These are phyloP conservation scores for Cremastobaeus sp. DNA, from an alignment of 2,888 invertebrate species.

Conservation along the genomic window DNA sequence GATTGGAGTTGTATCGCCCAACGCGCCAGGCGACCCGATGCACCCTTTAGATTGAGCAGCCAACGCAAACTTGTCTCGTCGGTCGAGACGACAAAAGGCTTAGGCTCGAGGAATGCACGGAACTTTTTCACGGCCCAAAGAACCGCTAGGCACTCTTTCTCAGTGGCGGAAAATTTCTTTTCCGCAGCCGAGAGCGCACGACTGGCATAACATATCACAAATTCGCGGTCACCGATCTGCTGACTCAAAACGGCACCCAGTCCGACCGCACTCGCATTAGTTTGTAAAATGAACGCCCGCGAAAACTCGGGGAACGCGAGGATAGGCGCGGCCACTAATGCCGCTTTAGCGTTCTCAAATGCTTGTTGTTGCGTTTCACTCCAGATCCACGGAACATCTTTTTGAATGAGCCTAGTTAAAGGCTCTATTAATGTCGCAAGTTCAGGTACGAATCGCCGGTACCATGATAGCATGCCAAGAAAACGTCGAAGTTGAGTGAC, in stretches of 20 bases:
- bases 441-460: no score
- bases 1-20: constrained; percentile 4
- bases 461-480: no score
- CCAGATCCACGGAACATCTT: neutral
- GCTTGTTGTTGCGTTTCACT: neutral
- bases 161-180: no score
- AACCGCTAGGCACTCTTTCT: constrained; percentile 19
- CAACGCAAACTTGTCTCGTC: constrained; percentile 62
- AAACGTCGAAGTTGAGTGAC: no score
- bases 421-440: constrained; percentile 11
- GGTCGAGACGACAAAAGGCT: constrained; percentile 51
- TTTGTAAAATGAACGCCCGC: neutral
- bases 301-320: neutral
- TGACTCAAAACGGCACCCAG: constrained; percentile 9
- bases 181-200: no score
- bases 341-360: no score
- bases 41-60: constrained; percentile 43
- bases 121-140: constrained; percentile 2
- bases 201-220: constrained; percentile 11
- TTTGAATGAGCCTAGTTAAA: neutral
- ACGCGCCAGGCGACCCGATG: neutral
- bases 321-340: no score
- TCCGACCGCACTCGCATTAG: constrained; percentile 8
- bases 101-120: neutral
- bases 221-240: neutral